These are phyloP conservation scores for Lasioglossum malachurum DNA, from an alignment of 2,888 invertebrate species.

Conservation along the genomic window DNA sequence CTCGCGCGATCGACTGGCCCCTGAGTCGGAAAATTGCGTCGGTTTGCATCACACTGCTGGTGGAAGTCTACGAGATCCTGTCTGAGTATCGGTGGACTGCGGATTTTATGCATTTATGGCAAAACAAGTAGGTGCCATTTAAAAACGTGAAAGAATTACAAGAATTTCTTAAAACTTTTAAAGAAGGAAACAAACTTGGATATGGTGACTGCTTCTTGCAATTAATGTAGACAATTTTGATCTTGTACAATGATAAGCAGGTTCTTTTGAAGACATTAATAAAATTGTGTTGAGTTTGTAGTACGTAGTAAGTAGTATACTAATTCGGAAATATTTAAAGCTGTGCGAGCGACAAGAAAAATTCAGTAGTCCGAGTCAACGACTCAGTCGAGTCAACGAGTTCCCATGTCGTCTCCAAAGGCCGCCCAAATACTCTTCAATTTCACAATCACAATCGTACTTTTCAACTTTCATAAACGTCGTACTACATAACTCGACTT, in stretches of 20 bases:
- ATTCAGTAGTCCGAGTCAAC: slow-evolving; percentile 71
- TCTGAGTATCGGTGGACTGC: not conserved
- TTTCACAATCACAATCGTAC: not conserved
- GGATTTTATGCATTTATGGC: not conserved
- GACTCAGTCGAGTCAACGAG: slow-evolving; percentile 9
- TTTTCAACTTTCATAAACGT: not conserved
- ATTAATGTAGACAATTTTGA: not conserved
- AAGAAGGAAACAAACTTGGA: not conserved
- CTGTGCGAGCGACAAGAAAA: slow-evolving; percentile 4
- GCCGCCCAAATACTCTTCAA: not conserved
- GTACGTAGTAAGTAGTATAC: no score
- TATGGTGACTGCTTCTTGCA: not conserved
- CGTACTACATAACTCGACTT: not conserved
- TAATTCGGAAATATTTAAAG: not conserved
- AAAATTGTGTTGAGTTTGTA: not conserved
- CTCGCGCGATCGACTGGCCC: not conserved
- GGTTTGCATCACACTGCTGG: not conserved
- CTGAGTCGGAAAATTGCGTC: not conserved
- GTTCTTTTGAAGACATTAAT: not conserved
- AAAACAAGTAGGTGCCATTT: not conserved
- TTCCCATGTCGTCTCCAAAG: not conserved
- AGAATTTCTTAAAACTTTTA: not conserved
- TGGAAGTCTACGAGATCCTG: not conserved
- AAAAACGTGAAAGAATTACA: not conserved
- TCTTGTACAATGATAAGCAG: not conserved